Base-by-base conservation (phyloP, 2,888 invertebrate species). In the Aleiodes testaceus region DNA sequence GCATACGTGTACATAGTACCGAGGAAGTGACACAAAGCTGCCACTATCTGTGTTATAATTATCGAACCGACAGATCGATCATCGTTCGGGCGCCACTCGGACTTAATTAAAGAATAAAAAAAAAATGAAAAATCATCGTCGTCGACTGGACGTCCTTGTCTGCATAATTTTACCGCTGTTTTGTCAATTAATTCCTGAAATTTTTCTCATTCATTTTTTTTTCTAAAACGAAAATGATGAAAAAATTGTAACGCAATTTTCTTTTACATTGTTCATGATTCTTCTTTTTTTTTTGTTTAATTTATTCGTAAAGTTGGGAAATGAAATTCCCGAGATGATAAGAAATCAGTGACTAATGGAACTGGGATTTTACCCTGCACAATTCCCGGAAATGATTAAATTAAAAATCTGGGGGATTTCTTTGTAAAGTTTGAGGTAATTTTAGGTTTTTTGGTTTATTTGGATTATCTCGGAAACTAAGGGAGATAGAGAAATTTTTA, bases 21-120 rank as follows among this genome's bases (percentile, higher is more conserved):
- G 20, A 70, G 64, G 70, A 72, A 74, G 50, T 73, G 72, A 74
- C 72, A 77, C 75, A 79, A 78, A 79, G 75, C 63, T 69, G 69
- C 76, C 77, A 77, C 74, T 78, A 72, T 78, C 69, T 47, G 74
- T 70, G 71, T 75, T 69, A 69, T 73, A 72, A 74, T 74, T 71
- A 74, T 74, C 66, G 72, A 74, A 65, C 49, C 71, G 70, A 76
- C 72, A 75, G 73, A 76, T 76, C 70, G 69, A 77, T 77, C 74
- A 73, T 49, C 65, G 50, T 66, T 42, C 66, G 66, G 74, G 74
- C 74, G 74, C 75, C 74, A 73, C 67, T 66, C 14, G 16, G 64
- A 53, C 50, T 45, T 55, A 14, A 36, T 59, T 59, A 59, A 42
- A 42, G 18, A 36, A 36, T 7, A 36, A 59, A 16, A 59, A 42